A percentile compares a stretch with the other conserved stretches of the same genome.
phyloP scores from a whole-genome alignment of 2,888 invertebrate genomes.

The Galerucella calmariensis region DNA sequence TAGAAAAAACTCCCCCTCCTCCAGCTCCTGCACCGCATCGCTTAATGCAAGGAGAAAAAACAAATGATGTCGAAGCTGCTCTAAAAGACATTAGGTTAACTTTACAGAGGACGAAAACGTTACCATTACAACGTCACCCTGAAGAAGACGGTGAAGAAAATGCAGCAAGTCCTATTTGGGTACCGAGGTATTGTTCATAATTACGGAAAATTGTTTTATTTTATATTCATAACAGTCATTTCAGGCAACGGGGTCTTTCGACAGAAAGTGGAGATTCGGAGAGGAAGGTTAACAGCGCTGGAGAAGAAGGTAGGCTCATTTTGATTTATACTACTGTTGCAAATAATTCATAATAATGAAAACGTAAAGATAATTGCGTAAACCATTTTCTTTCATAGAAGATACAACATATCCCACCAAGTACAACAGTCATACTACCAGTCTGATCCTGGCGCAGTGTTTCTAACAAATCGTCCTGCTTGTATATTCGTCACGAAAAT shows the following conservation, averaged over 20 bases:
- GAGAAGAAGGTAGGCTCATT: constrained; percentile 66
- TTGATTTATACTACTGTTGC: constrained; percentile 7
- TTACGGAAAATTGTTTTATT: constrained; percentile 39
- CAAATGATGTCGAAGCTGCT: constrained; percentile 71
- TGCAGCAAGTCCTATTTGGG: constrained; percentile 76
- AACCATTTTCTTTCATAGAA: no score
- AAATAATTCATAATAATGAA: not conserved
- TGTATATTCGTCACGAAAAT: no score
- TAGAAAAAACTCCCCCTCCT: constrained; percentile 75
- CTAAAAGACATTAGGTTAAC: constrained; percentile 87
- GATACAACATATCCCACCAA: no score
- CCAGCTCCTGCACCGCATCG: constrained; percentile 82
- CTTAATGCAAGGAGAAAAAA: constrained; percentile 62
- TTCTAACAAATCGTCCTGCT: no score
- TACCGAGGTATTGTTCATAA: constrained; percentile 69
- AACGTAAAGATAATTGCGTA: no score
- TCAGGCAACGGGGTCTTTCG: constrained; percentile 70
- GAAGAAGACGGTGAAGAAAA: constrained; percentile 64
- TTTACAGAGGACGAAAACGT: constrained; percentile 77
- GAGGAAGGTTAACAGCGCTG: constrained; percentile 74
- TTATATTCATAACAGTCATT: constrained; percentile 52
- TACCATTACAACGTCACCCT: constrained; percentile 68
- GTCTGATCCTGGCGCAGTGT: no score
- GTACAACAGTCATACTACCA: no score
- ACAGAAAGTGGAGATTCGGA: constrained; percentile 71